phyloP scores from a whole-genome alignment of 2,797 vertebrate genomes.

The Sebastes kiyomatsui region DNA sequence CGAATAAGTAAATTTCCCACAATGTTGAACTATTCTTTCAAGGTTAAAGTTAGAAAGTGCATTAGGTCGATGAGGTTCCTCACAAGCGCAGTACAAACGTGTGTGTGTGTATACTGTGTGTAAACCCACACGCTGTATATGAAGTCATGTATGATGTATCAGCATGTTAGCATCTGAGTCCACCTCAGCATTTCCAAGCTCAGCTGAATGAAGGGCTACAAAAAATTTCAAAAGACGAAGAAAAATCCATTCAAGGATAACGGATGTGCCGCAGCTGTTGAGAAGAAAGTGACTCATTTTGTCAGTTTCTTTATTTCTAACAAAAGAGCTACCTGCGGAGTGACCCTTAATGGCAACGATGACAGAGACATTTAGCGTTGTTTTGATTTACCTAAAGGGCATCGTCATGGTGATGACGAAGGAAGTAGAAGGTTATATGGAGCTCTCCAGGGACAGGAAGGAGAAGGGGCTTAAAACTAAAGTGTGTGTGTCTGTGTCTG shows the following conservation, averaged over 20 bases:
- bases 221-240: background rate
- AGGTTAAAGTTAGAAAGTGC: background rate
- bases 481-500: background rate
- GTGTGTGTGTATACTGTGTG: background rate
- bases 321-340: background rate
- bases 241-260: background rate
- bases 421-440: constrained; percentile 2
- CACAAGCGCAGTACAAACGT: background rate
- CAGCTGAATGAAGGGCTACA: background rate
- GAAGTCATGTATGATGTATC: background rate
- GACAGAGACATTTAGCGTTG: constrained; percentile 11
- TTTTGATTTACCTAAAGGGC: constrained; percentile 34
- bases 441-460: background rate
- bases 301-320: background rate
- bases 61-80: background rate
- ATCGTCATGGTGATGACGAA: constrained; percentile 40
- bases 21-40: background rate
- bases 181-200: background rate
- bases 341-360: background rate
- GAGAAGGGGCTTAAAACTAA: background rate
- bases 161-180: background rate
- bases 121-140: background rate
- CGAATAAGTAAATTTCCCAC: background rate
- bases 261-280: background rate
- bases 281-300: background rate